These are phyloP conservation scores for Deilephila porcellus DNA, from an alignment of 2,888 invertebrate genomes.

Conservation along the genomic window DNA sequence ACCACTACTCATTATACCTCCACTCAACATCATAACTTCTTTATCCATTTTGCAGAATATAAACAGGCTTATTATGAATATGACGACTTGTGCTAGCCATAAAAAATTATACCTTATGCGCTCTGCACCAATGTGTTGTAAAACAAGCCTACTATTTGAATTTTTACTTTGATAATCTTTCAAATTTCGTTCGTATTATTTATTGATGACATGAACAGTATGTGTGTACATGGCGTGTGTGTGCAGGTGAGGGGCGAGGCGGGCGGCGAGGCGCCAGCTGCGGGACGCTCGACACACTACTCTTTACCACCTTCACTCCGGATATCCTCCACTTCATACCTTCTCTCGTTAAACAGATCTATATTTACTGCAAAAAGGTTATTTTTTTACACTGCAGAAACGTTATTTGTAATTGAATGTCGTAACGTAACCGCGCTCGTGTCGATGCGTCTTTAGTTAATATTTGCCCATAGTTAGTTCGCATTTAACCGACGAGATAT, in stretches of 20 bases:
- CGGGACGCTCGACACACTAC: not conserved
- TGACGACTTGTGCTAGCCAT: too few species aligned
- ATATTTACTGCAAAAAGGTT: not conserved
- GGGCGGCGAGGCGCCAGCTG: not conserved
- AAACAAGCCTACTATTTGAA: too few species aligned
- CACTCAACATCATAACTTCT: too few species aligned
- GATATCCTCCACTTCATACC: not conserved
- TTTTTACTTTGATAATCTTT: too few species aligned
- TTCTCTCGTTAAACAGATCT: not conserved
- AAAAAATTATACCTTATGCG: too few species aligned
- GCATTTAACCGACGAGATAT: constrained; percentile 33
- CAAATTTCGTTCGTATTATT: not conserved
- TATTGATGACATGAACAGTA: not conserved
- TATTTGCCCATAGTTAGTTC: constrained; percentile 29
- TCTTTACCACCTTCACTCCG: not conserved
- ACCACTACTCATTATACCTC: not conserved
- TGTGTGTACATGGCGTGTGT: not conserved
- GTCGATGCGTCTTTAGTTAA: not conserved
- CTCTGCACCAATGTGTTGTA: too few species aligned
- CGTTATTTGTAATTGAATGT: not conserved
- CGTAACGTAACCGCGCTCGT: not conserved
- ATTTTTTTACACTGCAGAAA: not conserved
- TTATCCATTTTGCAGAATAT: too few species aligned
- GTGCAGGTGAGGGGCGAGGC: not conserved
- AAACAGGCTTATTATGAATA: too few species aligned